phyloP scores from a whole-genome alignment of 2,113 vertebrate species.

The Paradoxurus hermaphroditus region DNA sequence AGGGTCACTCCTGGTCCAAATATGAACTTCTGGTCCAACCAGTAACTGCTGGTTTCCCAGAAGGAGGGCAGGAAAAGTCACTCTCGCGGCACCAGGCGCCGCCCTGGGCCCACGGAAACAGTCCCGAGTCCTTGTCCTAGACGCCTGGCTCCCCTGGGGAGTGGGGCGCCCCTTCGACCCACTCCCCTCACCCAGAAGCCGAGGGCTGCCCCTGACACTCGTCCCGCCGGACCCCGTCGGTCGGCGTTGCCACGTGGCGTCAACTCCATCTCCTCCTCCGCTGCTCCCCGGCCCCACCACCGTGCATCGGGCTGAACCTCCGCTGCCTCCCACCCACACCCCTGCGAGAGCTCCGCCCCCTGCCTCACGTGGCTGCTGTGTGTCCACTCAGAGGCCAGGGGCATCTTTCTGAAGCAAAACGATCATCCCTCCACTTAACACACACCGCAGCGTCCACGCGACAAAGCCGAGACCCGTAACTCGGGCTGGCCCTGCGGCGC shows the following conservation, averaged over 20 bases:
- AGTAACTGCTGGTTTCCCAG: background rate
- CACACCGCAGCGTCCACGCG: rapidly evolving
- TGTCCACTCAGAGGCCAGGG: background rate
- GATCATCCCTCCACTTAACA: background rate
- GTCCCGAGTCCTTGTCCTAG: background rate
- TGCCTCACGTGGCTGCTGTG: no score
- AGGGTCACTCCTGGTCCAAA: background rate
- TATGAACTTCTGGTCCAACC: background rate
- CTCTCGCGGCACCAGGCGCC: background rate
- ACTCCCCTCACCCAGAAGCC: background rate
- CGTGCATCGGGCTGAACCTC: no score
- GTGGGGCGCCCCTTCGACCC: background rate
- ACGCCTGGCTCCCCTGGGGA: background rate
- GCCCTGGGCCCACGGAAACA: background rate
- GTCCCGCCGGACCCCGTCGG: background rate
- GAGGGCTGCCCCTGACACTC: background rate
- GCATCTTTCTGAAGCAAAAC: background rate
- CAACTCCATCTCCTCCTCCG: background rate
- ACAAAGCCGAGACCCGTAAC: background rate
- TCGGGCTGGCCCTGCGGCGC: background rate
- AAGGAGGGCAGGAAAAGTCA: background rate
- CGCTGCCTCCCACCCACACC: no score
- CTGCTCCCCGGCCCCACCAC: background rate
- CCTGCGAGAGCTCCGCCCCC: no score
- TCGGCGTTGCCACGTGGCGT: rapidly evolving